Conservation (phyloP, 2,797 vertebrate species). For the Sebastes elongatus region DNA sequence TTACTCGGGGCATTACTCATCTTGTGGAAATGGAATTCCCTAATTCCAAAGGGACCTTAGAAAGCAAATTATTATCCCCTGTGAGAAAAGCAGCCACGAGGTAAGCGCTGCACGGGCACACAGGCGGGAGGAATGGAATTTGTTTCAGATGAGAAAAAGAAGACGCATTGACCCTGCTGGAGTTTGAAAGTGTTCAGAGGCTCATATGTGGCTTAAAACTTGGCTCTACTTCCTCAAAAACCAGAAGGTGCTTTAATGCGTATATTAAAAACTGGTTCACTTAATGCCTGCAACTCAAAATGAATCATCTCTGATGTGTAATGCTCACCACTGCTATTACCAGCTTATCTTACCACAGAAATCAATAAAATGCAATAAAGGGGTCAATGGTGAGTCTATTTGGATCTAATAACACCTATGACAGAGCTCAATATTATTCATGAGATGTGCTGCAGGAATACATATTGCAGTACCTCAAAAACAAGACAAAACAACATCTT, state of each 20-base stretch:
- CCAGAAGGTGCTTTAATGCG: neutral
- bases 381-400: conserved; percentile 48
- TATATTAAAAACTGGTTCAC: neutral
- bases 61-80: conserved; percentile 68
- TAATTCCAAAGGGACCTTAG: conserved; percentile 63
- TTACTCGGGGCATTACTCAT: conserved; percentile 69
- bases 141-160: conserved; percentile 46
- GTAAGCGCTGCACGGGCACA: conserved; percentile 40
- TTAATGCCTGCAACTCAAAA: conserved; percentile 13
- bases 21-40: conserved; percentile 69
- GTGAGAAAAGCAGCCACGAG: conserved; percentile 49
- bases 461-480: neutral
- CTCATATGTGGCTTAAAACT: conserved; percentile 1
- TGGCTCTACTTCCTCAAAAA: neutral
- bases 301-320: conserved; percentile 32
- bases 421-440: conserved; percentile 11
- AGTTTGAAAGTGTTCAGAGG: conserved; percentile 4
- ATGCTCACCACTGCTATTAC: conserved; percentile 35
- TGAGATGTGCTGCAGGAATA: conserved; percentile 10
- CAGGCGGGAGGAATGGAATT: conserved; percentile 28
- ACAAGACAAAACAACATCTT: conserved; percentile 2
- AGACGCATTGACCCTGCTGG: conserved; percentile 24
- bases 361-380: conserved; percentile 69
- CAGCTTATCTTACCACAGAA: conserved; percentile 26
- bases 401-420: conserved; percentile 34